These are phyloP conservation scores for Gallinago stenura DNA, from an alignment of 2,797 vertebrate species.

Conservation along the genomic window DNA sequence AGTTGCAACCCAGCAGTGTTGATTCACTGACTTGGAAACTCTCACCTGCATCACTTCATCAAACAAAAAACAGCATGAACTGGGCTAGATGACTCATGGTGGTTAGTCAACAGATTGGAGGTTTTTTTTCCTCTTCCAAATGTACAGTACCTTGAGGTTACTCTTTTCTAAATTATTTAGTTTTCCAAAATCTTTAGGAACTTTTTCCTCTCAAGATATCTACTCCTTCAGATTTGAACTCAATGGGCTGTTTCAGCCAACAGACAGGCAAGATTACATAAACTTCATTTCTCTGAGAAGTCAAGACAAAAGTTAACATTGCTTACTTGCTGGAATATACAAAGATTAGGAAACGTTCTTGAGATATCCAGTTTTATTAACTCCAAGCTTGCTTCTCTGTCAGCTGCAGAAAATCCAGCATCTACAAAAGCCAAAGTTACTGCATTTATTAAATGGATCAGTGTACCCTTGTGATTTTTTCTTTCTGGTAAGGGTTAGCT, in stretches of 20 bases:
- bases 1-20: background rate
- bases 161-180: background rate
- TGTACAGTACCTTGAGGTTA: background rate
- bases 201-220: background rate
- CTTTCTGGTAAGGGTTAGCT: background rate
- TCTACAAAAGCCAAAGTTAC: constrained; percentile 74
- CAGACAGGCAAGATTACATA: background rate
- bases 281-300: background rate
- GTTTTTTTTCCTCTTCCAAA: background rate
- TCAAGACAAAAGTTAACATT: background rate
- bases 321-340: constrained; percentile 95
- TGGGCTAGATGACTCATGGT: background rate
- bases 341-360: constrained; percentile 93
- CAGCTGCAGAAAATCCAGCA: constrained; percentile 83
- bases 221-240: background rate
- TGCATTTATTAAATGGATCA: background rate
- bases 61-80: background rate
- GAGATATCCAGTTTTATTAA: constrained; percentile 98
- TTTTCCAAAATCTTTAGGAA: background rate
- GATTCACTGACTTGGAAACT: background rate
- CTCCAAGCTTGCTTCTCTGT: constrained; percentile 94
- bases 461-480: background rate
- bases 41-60: background rate
- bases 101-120: background rate
- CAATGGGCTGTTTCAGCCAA: background rate